Evolutionary conservation across 2,113 vertebrate genomes (phyloP), one percentile per base, ranked within the genome.

Genomic region (Hypomesus transpacificus): DNA sequence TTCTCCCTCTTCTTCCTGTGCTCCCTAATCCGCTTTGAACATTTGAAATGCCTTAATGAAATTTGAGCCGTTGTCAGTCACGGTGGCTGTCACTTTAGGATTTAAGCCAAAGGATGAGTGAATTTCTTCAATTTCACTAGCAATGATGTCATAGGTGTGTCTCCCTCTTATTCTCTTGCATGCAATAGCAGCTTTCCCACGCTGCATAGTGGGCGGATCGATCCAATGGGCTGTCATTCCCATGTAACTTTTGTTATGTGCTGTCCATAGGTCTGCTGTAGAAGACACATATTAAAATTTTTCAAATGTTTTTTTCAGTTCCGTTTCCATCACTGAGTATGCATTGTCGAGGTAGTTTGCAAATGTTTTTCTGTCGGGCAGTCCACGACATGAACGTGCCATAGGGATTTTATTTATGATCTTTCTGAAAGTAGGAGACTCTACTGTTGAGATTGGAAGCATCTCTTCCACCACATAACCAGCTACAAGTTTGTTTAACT

Each of bases 201-300:
- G 14, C 9, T 65, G 26, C 39, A 79, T 52, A 24, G n/a, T 73
- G 16, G 5, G 51, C 61, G 58, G 22, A 63, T 64, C 39, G 14
- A 70, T 75, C 67, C 74, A 64, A 24, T 70, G 67, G 3, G 9
- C 60, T 7, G 60, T 70, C 57, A 69, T 62, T 14, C 73, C 58
- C 14, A 68, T 5, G 57, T 31, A 62, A 26, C 73, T 69, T 34
- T 62, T 75, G 52, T 69, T 68, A 21, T 68, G 39, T 20, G 14
- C 22, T 20, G 58, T 68, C 73, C 73, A 74, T 11, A 68, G 52
- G 34, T 74, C 73, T 51, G 73, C 64, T 18, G 64, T 66, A 14
- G 64, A 67, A 6, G 60, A 63, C 14, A 63, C 21, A 16, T 26
- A 63, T 11, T 63, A n/a, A n/a, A n/a, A n/a, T n/a, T n/a, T n/a